phyloP scores from a whole-genome alignment of 2,797 vertebrate genomes.

The Crypturellus tataupa region DNA sequence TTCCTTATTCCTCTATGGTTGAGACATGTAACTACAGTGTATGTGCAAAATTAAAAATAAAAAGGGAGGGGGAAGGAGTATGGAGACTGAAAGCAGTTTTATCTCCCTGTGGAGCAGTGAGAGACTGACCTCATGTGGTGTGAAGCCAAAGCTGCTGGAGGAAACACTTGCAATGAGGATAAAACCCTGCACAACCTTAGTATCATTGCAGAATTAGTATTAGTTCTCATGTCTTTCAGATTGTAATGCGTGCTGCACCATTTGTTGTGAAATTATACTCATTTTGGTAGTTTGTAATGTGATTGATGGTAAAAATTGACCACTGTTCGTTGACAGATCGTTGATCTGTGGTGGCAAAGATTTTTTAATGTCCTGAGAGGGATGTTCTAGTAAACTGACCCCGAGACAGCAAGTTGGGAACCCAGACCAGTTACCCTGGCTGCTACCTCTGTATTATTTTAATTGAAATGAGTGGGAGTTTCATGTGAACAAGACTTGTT shows the following conservation, averaged over 20 bases:
- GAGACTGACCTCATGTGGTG: slow-evolving; percentile 72
- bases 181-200: background rate
- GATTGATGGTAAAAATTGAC: background rate
- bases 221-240: background rate
- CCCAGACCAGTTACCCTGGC: slow-evolving; percentile 23
- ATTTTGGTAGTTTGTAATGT: background rate
- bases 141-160: slow-evolving; percentile 19
- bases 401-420: background rate
- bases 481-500: slow-evolving; percentile 11
- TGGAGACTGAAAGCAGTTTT: background rate
- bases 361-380: background rate
- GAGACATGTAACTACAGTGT: background rate
- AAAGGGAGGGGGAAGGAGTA: no score
- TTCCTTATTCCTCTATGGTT: background rate
- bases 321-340: background rate
- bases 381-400: slow-evolving; percentile 39
- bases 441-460: slow-evolving; percentile 31
- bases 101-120: slow-evolving; percentile 22
- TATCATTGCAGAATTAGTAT: background rate
- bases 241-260: background rate
- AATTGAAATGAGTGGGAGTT: slow-evolving; percentile 60
- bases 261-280: background rate
- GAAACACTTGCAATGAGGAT: background rate
- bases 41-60: background rate
- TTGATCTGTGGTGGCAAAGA: background rate